Base-by-base conservation (phyloP, 2,888 invertebrate genomes). In the Napeogenes inachia region DNA sequence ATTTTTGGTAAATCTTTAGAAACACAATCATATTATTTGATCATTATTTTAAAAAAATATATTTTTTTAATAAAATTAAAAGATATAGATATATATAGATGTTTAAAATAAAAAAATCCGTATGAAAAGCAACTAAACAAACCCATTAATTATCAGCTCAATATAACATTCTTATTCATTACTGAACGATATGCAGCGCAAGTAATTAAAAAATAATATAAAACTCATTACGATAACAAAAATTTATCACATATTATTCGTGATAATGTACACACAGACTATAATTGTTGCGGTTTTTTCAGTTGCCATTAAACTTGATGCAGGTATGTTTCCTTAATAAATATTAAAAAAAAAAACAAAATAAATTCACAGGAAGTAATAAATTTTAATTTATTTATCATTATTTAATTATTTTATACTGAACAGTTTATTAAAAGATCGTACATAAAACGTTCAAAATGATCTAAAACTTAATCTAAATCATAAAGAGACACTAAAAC, bases 311-410 rank as follows among this genome's bases (percentile, higher is more conserved):
- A 54, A 54, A 61, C 55, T 64, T 45, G 53, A 61, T 53, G 66
- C 66, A 60, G 66, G 66, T 66, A 60, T 13, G 54, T 62, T 13
- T 57, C 6, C 35, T 35, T 21, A 12, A 21, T 50, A 50, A 8
- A 50, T 50, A 8, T 10, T 10, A 10, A 42, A 38, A 2, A 38
- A 38, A 6, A 38, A 6, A 38, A 38, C 1, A 38, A 3, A 38
- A n/a, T n/a, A n/a, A 6, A 38, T 6, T 38, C 4, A 38, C 3
- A 8, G 38, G 3, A 1, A 21, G 21, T 21, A 21, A 21, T 21
- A 21, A 21, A 21, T 21, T 21, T 21, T 21, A 21, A 21, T 21
- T 21, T 21, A 21, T 21, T 21, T 21, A 21, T 21, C 21, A 21
- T 21, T 21, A 21, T 21, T 38, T n/a, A n/a, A n/a, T n/a, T 38